phyloP scores from a whole-genome alignment of 2,113 vertebrate genomes.

The Eurystomus gularis region DNA sequence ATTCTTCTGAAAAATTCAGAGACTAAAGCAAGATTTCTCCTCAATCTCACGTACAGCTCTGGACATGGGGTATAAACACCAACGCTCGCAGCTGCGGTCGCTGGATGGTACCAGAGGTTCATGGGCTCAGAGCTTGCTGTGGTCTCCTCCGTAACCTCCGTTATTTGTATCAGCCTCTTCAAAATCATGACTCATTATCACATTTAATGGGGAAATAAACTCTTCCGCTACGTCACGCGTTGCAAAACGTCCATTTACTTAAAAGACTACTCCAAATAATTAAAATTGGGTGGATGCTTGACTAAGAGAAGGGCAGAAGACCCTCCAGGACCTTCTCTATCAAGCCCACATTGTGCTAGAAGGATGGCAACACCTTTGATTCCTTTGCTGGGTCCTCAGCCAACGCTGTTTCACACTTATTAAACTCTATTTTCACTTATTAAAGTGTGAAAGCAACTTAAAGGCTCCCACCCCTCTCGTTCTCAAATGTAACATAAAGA shows the following conservation, averaged over 20 bases:
- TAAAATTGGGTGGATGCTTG: neutral
- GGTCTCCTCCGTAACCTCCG: neutral
- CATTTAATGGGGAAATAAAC: neutral
- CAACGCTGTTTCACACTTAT: neutral
- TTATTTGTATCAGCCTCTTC: neutral
- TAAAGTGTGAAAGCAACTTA: neutral
- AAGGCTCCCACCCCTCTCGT: neutral
- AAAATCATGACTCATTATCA: neutral
- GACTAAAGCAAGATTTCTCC: neutral
- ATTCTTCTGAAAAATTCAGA: neutral
- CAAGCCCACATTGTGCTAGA: neutral
- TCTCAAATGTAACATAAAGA: neutral
- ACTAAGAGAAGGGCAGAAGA: neutral
- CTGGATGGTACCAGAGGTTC: neutral
- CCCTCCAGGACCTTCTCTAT: neutral
- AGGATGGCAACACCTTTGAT: rapidly evolving
- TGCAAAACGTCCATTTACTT: neutral
- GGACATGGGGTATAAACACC: neutral
- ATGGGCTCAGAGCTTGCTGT: neutral
- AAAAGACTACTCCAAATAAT: neutral
- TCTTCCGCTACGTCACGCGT: rapidly evolving
- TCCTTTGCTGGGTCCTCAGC: neutral
- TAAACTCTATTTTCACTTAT: rapidly evolving
- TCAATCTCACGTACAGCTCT: constrained; percentile 39
- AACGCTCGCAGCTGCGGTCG: neutral